Base-by-base conservation (phyloP, 2,797 vertebrate species). In the Intellagama lesueurii region DNA sequence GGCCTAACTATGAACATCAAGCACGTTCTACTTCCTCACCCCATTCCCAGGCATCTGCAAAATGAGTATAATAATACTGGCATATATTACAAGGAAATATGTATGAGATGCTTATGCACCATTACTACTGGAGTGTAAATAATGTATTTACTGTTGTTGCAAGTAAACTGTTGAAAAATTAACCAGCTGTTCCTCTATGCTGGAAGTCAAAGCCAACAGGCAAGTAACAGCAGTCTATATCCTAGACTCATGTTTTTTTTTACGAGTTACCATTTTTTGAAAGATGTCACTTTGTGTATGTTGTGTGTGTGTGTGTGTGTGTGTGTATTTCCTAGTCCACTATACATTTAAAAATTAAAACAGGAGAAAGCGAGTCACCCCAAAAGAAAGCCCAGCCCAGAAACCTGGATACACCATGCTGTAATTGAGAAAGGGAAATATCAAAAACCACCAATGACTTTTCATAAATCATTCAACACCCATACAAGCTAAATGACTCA, bases 401-500 rank as follows among this genome's bases (percentile, higher is more conserved):
- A 70, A 52, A 89, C 40, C 49, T 64, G 56, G 35, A n/a, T 52
- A 72, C 44, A 85, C 83, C 79, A 89, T 84, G 66, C 24, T 56
- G 66, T 60, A 79, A 64, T 35, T 60, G 47, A 73, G 69, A n/a
- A 44, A 44, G 9, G 32, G 64, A 68, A 72, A 72, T 30, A 56
- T 5, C 12, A 44, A 81, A 32, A 32, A 32, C 9, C 76, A 69
- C 30, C 75, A 88, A 78, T 22, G 9, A n/a, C 75, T 78, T 75
- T 76, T 66, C 66, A 89, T 72, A 85, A 85, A 89, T 64, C 49
- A 72, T 49, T 89, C 64, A 77, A 80, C 14, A 44, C 68, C 22
- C 68, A n/a, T 70, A 32, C n/a, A 85, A 47, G n/a, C 24, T 64
- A 85, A 79, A 32, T 72, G 76, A 89, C 35, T 89, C 76, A 88